Conservation (phyloP, 1,140 invertebrate genomes). For the Scaptomyza pallida region DNA sequence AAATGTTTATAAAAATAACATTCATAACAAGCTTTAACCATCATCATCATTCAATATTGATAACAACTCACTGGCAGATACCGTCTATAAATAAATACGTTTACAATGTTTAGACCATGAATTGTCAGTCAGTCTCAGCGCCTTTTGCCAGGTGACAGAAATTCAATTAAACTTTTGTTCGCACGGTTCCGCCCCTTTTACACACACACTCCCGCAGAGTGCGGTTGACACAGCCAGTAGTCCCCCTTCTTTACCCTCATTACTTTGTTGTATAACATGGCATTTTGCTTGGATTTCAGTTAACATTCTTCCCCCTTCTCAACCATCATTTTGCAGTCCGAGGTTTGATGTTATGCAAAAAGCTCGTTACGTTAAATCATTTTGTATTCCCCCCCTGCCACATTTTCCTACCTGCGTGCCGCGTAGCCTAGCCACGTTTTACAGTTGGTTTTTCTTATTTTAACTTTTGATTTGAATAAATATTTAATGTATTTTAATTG, state of each 20-base stretch:
- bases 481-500: constrained; percentile 73
- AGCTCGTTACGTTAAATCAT: constrained; percentile 60
- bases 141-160: constrained; percentile 50
- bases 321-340: not conserved
- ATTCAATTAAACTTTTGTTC: constrained; percentile 76
- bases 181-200: constrained; percentile 1
- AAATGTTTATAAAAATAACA: not conserved
- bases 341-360: constrained; percentile 50
- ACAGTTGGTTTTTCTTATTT: no score
- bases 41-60: no score
- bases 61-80: no score
- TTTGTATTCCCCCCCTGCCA: constrained; percentile 4
- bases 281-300: constrained; percentile 14
- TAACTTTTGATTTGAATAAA: constrained; percentile 64
- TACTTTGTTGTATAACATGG: constrained; percentile 43
- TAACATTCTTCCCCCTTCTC: constrained; percentile 13
- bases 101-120: constrained; percentile 24
- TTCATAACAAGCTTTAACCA: no score
- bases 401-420: not conserved
- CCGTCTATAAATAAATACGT: not conserved
- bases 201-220: not conserved
- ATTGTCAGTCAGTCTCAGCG: constrained; percentile 47
- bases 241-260: not conserved
- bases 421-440: constrained; percentile 52
- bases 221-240: not conserved